Percentiles rank a stretch among this genome's conserved stretches.
These are phyloP conservation scores for Tyrannus savana DNA, from an alignment of 2,113 vertebrate species.

Conservation along the genomic window DNA sequence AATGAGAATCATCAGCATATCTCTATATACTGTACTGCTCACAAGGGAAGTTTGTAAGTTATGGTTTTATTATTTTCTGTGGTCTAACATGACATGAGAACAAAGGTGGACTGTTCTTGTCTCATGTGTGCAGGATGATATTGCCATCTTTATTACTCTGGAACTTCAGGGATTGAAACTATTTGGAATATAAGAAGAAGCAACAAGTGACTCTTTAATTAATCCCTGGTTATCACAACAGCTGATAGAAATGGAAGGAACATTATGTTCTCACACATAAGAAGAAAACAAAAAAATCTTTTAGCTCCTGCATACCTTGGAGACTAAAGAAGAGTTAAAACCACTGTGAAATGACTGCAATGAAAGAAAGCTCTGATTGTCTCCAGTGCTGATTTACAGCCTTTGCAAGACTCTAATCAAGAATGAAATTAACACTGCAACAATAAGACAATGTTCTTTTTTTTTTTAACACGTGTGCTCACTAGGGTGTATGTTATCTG, in stretches of 20 bases:
- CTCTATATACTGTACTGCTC: background rate
- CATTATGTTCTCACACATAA: conserved; percentile 20
- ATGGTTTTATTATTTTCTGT: conserved; percentile 47
- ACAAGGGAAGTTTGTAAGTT: conserved; percentile 2
- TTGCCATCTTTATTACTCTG: conserved; percentile 31
- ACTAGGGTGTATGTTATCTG: background rate
- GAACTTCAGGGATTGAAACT: conserved; percentile 48
- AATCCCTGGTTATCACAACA: conserved; percentile 48
- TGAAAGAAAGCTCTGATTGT: background rate
- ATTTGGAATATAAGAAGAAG: conserved; percentile 31
- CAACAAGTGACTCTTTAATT: conserved; percentile 54
- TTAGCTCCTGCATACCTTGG: background rate
- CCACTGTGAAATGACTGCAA: background rate
- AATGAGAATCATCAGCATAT: background rate
- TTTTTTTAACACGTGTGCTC: conserved; percentile 10
- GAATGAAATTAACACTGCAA: conserved; percentile 21
- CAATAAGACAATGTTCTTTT: conserved; percentile 1
- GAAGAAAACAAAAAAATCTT: background rate
- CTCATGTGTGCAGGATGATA: background rate
- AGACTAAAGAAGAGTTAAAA: conserved; percentile 29
- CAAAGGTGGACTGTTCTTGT: conserved; percentile 24
- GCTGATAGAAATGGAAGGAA: conserved; percentile 19
- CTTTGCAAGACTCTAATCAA: conserved; percentile 54
- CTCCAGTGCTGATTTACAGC: conserved; percentile 33
- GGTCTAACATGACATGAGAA: conserved; percentile 23